Conservation (phyloP, 2,888 invertebrate species). For the Allacma fusca region DNA sequence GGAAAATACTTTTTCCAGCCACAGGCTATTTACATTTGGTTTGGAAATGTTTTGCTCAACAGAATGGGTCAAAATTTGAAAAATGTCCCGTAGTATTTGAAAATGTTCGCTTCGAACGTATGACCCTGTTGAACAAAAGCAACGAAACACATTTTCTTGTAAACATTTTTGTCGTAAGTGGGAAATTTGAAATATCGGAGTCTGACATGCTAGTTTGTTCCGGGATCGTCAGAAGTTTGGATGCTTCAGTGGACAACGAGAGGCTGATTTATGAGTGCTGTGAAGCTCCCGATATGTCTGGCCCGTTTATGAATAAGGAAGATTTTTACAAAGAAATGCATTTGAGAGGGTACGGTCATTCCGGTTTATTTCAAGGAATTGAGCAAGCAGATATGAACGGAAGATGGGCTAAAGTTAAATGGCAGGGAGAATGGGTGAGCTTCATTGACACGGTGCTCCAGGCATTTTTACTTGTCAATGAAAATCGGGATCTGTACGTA, state of each 20-base stretch:
- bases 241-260: no score
- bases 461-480: conserved; percentile 75
- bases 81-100: conserved; percentile 84
- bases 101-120: conserved; percentile 82
- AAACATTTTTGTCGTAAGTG: conserved; percentile 80
- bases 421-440: conserved; percentile 86
- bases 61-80: conserved; percentile 72
- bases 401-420: conserved; percentile 66
- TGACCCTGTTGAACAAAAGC: conserved; percentile 76
- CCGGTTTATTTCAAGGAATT: no score
- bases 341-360: conserved; percentile 64
- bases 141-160: conserved; percentile 75
- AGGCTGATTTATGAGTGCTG: no score
- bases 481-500: conserved; percentile 75
- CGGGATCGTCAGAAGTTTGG: conserved; percentile 69
- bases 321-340: conserved; percentile 64
- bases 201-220: conserved; percentile 63
- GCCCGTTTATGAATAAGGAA: conserved; percentile 45
- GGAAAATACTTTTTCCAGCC: conserved; percentile 91
- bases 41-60: conserved; percentile 79
- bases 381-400: conserved; percentile 63
- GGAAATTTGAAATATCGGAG: conserved; percentile 67
- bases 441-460: conserved; percentile 91
- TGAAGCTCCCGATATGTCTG: not conserved
- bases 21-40: conserved; percentile 88